Base-by-base conservation (phyloP, 2,888 invertebrate species). In the Norana najaformis region DNA sequence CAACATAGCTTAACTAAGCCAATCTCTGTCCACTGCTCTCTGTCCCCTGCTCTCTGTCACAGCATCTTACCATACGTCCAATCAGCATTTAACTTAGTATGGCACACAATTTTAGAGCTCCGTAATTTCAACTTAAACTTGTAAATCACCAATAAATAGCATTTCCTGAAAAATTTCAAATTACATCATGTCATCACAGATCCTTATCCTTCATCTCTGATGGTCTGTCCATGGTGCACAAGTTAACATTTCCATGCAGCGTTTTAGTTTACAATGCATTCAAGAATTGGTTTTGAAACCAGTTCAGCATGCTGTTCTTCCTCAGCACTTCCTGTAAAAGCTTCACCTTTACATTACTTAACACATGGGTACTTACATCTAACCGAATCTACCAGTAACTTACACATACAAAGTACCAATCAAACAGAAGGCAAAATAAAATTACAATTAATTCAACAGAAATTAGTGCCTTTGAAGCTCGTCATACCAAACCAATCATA, bases 331-430 rank as follows among this genome's bases (percentile, higher is more conserved):
- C 23, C 47, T 8, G 30, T 13, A 69, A n/a, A 30, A 69, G 11
- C 69, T 69, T 47, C n/a, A 69, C 3, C 14, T 69, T 69, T 69
- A 69, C 69, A 69, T 47, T 47, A 47, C 69, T n/a, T 47, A 6
- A 47, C 47, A 47, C 3, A 2, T 30, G 8, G 20, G 47, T 0
- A 69, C 69, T 53, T 53, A 53, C 69, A 69, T 69, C n/a, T n/a
- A n/a, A n/a, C n/a, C 69, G n/a, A 69, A 69, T 69, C 69, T 69
- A n/a, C n/a, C 69, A 69, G 69, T 69, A 69, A 69, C 30, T n/a
- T 69, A 69, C n/a, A 69, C 69, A 69, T 69, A 69, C 69, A 30
- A 69, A 69, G 30, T 69, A 69, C 69, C 69, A n/a, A n/a, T n/a
- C 69, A 69, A 69, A 69, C 30, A 0, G 69, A 30, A 69, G n/a